phyloP scores from a whole-genome alignment of 2,113 vertebrate species.

The Montifringilla adamsi region DNA sequence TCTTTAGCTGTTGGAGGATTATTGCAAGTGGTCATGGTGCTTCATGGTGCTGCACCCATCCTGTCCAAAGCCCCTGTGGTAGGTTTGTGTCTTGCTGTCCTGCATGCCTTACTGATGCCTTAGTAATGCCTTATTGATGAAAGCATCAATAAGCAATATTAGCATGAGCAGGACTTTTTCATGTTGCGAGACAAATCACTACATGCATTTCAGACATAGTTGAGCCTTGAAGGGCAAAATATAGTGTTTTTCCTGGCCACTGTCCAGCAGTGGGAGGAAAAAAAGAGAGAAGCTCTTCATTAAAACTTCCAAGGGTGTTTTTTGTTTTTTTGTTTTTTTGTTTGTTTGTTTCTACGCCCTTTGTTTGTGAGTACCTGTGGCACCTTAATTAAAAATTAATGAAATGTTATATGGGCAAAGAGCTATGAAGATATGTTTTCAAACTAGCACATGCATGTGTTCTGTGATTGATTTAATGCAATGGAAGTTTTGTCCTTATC shows the following conservation, averaged over 20 bases:
- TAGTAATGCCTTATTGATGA: too few species aligned
- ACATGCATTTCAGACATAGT: background rate
- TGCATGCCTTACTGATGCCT: background rate
- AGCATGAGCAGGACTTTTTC: background rate
- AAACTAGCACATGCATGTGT: background rate
- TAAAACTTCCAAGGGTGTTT: background rate
- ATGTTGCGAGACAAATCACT: background rate
- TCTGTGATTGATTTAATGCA: background rate
- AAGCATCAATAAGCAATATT: background rate
- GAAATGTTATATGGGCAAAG: background rate
- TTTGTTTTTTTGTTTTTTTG: background rate
- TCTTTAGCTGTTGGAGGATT: background rate
- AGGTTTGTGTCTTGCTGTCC: background rate
- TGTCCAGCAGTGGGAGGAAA: background rate
- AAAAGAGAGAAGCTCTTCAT: background rate
- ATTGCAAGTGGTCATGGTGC: background rate
- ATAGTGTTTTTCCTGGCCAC: background rate
- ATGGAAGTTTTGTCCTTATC: background rate
- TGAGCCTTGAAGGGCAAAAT: background rate
- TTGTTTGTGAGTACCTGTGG: background rate
- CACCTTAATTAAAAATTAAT: background rate
- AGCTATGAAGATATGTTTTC: background rate
- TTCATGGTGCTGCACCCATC: background rate
- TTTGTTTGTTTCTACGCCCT: background rate
- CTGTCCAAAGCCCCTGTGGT: background rate